Evolutionary conservation across 2,888 invertebrate species (phyloP).

Genomic region (Agriopis marginaria): DNA sequence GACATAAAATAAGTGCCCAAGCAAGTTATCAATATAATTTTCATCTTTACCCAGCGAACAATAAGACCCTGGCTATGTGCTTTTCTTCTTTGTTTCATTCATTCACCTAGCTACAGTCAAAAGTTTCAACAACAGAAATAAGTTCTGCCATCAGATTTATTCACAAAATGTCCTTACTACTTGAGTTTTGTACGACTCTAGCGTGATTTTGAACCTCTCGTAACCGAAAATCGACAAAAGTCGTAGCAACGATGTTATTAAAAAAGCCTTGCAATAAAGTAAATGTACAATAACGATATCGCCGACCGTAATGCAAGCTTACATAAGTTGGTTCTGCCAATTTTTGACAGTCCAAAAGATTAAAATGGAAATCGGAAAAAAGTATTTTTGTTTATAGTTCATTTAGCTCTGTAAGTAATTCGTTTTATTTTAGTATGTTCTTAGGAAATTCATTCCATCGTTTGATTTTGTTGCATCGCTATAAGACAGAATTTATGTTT

Average conservation of each 20-base stretch:
- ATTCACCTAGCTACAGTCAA: no score
- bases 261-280: conserved; percentile 24
- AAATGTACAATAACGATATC: conserved; percentile 26
- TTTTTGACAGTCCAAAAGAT: conserved; percentile 11
- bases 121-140: no score
- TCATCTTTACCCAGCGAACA: no score
- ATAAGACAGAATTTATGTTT: no score
- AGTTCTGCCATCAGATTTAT: not conserved
- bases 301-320: conserved; percentile 8
- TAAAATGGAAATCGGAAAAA: not conserved
- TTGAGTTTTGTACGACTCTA: not conserved
- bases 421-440: not conserved
- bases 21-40: no score
- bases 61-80: no score
- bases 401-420: not conserved
- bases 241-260: conserved; percentile 32
- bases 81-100: no score
- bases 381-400: not conserved
- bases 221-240: conserved; percentile 24
- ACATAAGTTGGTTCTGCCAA: conserved; percentile 17
- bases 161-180: conserved; percentile 1
- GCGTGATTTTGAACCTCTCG: conserved; percentile 1
- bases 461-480: not conserved
- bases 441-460: not conserved
- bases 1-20: no score